Evolutionary conservation across 1,140 invertebrate genomes (phyloP).

Genomic region (Ips typographus): DNA sequence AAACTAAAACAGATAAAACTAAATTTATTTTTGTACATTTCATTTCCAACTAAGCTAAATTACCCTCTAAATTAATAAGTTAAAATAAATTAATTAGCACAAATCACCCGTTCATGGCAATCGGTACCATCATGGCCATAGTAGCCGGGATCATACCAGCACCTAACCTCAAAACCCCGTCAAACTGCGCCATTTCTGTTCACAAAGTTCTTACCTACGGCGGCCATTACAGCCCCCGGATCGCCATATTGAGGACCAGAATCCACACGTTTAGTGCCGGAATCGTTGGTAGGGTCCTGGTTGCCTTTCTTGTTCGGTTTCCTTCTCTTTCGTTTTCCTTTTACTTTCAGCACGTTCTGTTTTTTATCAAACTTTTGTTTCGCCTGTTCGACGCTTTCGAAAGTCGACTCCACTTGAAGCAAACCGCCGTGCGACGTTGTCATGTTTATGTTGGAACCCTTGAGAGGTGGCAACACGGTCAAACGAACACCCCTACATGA

Average conservation of each 20-base stretch:
- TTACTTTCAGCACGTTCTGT: constrained; percentile 32
- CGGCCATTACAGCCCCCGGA: constrained; percentile 65
- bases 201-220: constrained; percentile 52
- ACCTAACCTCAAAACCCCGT: constrained; percentile 46
- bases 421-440: constrained; percentile 75
- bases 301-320: constrained; percentile 18
- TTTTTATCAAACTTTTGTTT: constrained; percentile 42
- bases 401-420: constrained; percentile 71
- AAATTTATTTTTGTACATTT: no score
- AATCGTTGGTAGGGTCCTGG: not conserved
- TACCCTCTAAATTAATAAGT: not conserved
- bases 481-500: constrained; percentile 56
- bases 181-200: no score
- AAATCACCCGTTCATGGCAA: constrained; percentile 66
- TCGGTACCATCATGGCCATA: constrained; percentile 76
- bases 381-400: constrained; percentile 66
- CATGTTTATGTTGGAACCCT: constrained; percentile 63
- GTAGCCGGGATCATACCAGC: constrained; percentile 77
- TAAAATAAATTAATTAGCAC: not conserved
- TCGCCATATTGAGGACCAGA: constrained; percentile 46
- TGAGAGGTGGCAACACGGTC: constrained; percentile 68
- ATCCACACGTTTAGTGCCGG: constrained; percentile 6
- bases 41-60: not conserved
- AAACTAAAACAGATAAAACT: no score
- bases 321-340: constrained; percentile 24